Base-by-base conservation (phyloP, 92 coral and sea anemone species). In the Bergia puertoricense region DNA sequence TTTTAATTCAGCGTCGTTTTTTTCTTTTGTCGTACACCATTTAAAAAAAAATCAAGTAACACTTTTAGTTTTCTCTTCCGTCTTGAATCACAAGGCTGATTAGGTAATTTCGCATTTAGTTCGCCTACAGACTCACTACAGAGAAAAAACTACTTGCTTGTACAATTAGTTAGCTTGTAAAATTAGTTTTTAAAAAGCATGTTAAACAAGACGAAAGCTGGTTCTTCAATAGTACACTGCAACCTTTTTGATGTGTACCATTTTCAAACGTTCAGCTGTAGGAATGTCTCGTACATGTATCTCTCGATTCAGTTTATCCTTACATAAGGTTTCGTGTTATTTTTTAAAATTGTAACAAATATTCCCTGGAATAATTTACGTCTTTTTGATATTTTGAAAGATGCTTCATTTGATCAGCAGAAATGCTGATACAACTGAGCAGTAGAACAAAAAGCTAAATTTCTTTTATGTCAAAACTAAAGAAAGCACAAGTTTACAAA, bases 1-100 rank as follows among this genome's bases (percentile, higher is more conserved):
- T 71, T 84, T 72, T 84, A 38, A 84, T 84, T 71, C 69, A 84
- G 66, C 87, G 66, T 46, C 77, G 37, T 84, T 57, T 80, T 11
- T 1, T 41, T 44, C 2, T 76, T 74, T 15, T 3, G 3, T 45
- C 22, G 54, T 71, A 11, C 23, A 51, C 14, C 71, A 2, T 48
- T 36, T 48, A n/a, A 4, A 1, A 46, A 3, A 3, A 45, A 73
- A 15, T 16, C 54, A 76, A 76, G 10, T 48, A 1, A 6, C 36
- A 73, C 16, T 68, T 84, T 50, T 16, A 6, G 42, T 2, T 72
- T 72, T 72, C 36, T 68, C 59, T 54, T 18, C 59, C 16, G 3
- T 2, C 59, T 54, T 54, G 16, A 54, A 11, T 54, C 59, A 54
- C 18, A 54, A 2, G 16, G 59, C 16, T 13, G 14, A 54, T 54